Evolutionary conservation across 35 echinoderm and acorn worm genomes (phyloP).

Genomic region (Chiridota heheva): DNA sequence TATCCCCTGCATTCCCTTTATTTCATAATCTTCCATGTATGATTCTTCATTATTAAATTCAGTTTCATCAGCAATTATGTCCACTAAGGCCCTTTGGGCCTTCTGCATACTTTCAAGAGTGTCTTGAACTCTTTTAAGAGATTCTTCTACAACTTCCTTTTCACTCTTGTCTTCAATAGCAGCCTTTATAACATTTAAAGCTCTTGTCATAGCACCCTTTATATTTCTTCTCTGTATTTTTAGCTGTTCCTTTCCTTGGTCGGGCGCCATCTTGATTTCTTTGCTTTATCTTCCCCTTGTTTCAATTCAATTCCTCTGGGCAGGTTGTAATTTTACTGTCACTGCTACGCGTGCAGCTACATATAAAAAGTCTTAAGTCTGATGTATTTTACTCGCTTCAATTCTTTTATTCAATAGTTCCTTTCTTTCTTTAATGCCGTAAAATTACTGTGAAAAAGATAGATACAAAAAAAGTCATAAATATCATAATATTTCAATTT

Average conservation of each 20-base stretch:
- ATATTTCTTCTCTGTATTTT: conserved; percentile 14
- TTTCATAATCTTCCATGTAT: too few species aligned
- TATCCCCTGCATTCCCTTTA: too few species aligned
- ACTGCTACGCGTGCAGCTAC: too few species aligned
- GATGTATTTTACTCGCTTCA: neutral
- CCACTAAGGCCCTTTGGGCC: too few species aligned
- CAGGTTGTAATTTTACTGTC: conserved; percentile 37
- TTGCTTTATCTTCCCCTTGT: neutral
- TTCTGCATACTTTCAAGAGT: too few species aligned
- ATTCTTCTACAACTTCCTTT: conserved; percentile 6
- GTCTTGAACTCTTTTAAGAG: too few species aligned
- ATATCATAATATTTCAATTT: neutral
- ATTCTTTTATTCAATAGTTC: neutral
- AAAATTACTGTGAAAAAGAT: conserved; percentile 5
- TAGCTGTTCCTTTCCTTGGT: conserved; percentile 8
- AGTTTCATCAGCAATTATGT: too few species aligned
- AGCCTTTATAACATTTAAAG: conserved; percentile 17
- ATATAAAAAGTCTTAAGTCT: neutral
- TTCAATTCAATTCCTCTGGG: neutral
- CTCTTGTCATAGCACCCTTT: conserved; percentile 15
- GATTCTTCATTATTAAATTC: too few species aligned
- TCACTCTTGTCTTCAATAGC: conserved; percentile 3
- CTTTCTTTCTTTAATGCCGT: conserved; percentile 8
- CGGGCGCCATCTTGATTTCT: conserved; percentile 22
- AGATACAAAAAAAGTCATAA: neutral